These are phyloP conservation scores for Diarsia dahlii DNA, from an alignment of 2,888 invertebrate genomes.

Conservation along the genomic window DNA sequence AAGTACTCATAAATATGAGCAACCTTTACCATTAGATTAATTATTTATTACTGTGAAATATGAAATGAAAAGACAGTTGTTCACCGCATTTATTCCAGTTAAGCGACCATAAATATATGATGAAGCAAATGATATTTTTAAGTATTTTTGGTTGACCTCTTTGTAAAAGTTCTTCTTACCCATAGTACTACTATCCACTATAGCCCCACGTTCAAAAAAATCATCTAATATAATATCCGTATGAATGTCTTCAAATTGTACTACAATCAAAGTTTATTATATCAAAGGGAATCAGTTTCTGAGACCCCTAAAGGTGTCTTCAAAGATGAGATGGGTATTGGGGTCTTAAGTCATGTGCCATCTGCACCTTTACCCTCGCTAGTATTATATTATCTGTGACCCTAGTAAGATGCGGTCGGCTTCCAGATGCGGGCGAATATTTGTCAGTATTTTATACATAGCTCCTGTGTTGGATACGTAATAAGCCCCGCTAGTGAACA, in stretches of 20 bases:
- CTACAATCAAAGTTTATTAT: constrained; percentile 1
- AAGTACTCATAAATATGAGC: background rate
- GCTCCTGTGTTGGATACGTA: background rate
- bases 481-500: background rate
- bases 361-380: constrained; percentile 13
- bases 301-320: constrained; percentile 15
- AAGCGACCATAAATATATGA: background rate
- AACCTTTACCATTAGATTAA: background rate
- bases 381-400: too few relatives aligned
- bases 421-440: constrained; percentile 21
- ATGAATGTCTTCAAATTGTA: background rate
- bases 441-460: constrained; percentile 20
- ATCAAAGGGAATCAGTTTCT: constrained; percentile 3
- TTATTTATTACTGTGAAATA: background rate
- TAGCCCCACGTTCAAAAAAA: background rate
- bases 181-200: background rate
- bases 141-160: background rate
- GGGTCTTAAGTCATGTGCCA: constrained; percentile 20
- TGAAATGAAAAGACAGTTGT: background rate
- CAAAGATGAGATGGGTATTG: constrained; percentile 34
- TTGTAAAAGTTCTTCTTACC: background rate
- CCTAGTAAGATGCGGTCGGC: background rate
- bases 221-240: background rate
- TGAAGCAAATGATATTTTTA: background rate
- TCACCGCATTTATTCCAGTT: background rate